Evolutionary conservation across 2,888 invertebrate genomes (phyloP).

Genomic region (Pseudeuparius sepicola): DNA sequence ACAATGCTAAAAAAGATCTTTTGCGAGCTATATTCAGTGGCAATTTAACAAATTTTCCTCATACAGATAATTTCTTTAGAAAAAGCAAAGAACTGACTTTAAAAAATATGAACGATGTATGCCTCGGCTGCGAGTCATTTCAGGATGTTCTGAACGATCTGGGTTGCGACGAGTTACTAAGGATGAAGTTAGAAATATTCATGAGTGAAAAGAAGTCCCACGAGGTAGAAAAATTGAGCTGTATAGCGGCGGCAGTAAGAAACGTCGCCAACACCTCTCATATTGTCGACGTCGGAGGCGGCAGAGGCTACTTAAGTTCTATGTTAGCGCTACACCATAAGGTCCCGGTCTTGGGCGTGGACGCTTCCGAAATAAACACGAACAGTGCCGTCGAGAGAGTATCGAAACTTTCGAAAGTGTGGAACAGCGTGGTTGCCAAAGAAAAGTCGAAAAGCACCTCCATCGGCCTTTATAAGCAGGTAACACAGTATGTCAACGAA

Average conservation of each 20-base stretch:
- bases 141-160: conserved; percentile 33
- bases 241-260: conserved; percentile 46
- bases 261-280: conserved; percentile 36
- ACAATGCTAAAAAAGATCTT: conserved; percentile 37
- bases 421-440: conserved; percentile 31
- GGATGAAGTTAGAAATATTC: conserved; percentile 49
- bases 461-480: conserved; percentile 47
- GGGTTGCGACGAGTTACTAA: conserved; percentile 34
- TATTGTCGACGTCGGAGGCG: conserved; percentile 80
- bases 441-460: conserved; percentile 21
- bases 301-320: conserved; percentile 76
- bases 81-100: conserved; percentile 28
- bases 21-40: conserved; percentile 44
- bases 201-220: conserved; percentile 75
- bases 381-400: conserved; percentile 53
- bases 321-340: conserved; percentile 60
- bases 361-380: conserved; percentile 59
- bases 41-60: conserved; percentile 23
- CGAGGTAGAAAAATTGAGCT: conserved; percentile 62
- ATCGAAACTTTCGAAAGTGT: conserved; percentile 38
- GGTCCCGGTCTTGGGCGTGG: conserved; percentile 70
- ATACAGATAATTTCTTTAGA: conserved; percentile 29
- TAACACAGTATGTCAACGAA: conserved; percentile 50
- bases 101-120: conserved; percentile 36
- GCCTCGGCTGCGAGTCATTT: conserved; percentile 39